phyloP scores from a whole-genome alignment of 2,113 vertebrate genomes.

The Prietella phreatophila region DNA sequence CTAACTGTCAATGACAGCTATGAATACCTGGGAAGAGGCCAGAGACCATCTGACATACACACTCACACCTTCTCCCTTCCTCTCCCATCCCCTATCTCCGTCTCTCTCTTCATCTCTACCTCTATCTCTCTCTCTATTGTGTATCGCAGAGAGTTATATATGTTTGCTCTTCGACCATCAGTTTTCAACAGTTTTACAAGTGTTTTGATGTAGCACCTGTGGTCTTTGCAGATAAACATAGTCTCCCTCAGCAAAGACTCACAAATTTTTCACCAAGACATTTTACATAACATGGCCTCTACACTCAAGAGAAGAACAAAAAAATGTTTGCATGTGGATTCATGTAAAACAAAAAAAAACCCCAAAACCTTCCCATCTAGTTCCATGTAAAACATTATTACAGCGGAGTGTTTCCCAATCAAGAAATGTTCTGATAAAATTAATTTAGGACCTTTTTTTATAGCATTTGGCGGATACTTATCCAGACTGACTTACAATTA shows the following conservation, averaged over 20 bases:
- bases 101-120: conserved; percentile 15
- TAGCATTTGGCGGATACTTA: no score
- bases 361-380: background rate
- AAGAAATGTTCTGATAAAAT: background rate
- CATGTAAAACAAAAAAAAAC: no score
- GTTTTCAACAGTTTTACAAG: background rate
- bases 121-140: background rate
- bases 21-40: conserved; percentile 45
- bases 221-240: background rate
- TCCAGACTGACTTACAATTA: no score
- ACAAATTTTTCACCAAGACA: background rate
- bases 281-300: background rate
- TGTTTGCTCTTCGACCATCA: background rate
- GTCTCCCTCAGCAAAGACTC: conserved; percentile 5
- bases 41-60: conserved; percentile 49
- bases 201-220: conserved; percentile 9
- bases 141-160: background rate
- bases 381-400: background rate
- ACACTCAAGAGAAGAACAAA: background rate
- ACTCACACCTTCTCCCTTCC: background rate
- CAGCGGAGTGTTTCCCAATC: background rate
- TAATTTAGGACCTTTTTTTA: background rate
- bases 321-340: no score
- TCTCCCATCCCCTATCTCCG: background rate
- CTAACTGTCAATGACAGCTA: conserved; percentile 51